Percentiles rank a stretch among this genome's conserved stretches.
Evolutionary conservation across 2,113 vertebrate species (phyloP).

Genomic region (Tringa solitaria): DNA sequence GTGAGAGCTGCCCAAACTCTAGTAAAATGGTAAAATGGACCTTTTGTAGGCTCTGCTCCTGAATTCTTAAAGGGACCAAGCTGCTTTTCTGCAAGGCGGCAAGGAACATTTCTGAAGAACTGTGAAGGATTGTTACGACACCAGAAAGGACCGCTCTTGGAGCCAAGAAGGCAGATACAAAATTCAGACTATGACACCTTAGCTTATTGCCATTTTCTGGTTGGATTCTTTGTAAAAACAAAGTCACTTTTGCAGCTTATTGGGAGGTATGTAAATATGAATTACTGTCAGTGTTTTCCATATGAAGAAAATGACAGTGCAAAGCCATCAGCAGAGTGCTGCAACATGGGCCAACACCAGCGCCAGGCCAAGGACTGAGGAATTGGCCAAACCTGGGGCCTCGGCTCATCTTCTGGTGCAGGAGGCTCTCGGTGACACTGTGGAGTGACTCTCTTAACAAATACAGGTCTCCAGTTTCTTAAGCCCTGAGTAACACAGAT

Average conservation of each 20-base stretch:
- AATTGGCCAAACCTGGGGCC: background rate
- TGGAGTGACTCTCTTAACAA: background rate
- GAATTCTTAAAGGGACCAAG: constrained; percentile 67
- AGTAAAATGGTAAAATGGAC: constrained; percentile 67
- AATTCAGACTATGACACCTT: background rate
- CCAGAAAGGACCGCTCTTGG: background rate
- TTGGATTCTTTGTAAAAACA: background rate
- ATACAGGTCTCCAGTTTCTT: background rate
- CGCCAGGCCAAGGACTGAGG: background rate
- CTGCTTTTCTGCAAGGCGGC: background rate
- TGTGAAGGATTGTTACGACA: background rate
- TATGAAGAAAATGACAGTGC: rapidly evolving
- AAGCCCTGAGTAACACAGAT: background rate
- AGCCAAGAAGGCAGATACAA: background rate
- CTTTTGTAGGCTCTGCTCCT: constrained; percentile 55
- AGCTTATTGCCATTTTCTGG: background rate
- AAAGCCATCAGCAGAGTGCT: background rate
- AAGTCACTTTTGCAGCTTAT: background rate
- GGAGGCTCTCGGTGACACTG: background rate
- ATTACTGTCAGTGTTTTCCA: background rate
- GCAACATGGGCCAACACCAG: background rate
- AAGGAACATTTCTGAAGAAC: background rate
- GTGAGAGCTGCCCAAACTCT: constrained; percentile 72
- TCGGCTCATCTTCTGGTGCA: background rate
- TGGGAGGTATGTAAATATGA: background rate